Base-by-base conservation (phyloP, 2,888 invertebrate genomes). In the Hirtodrosophila trivittata region DNA sequence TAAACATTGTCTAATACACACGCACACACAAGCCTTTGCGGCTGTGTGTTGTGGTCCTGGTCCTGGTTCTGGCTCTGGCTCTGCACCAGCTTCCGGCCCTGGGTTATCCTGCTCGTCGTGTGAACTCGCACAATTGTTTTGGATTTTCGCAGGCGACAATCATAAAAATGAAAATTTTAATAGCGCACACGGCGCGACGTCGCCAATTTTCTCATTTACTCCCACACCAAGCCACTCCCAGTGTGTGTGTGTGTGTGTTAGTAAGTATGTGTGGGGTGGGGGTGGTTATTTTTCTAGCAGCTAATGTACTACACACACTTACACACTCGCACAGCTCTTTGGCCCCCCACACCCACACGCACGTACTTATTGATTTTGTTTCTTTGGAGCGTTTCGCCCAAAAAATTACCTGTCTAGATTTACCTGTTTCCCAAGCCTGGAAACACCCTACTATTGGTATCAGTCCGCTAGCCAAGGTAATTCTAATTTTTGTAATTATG, bases 141-240 rank as follows among this genome's bases (percentile, higher is more conserved):
- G 67, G 72, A 84, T 77, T 82, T 82, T 83, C 64, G 49, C 81
- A 55, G 54, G 58, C 77, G 70, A 82, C 84, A 77, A 80, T 77
- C 84, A 84, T 86, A 81, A 86, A 86, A 77, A 72, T 70, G 66
- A 86, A 82, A 63, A 73, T 86, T 86, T 84, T 77, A 60, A 77
- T 70, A 80, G 69, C 67, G 35, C 62, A 49, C 64, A 62, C 59
- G 64, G 62, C 59, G 57, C 52, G 35, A 30, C 9, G 46, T 21
- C 8, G 35, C 14, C 57, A 32, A 38, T 52, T 39, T n/a, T 35
- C 54, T 30, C 12, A 7, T 12, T 10, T n/a, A 21, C 2, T 21
- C 5, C 6, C 28, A 8, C 5, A 0, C 10, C 14, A 25, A 25
- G 6, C 16, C 13, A 7, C 45, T 16, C 26, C 26, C 7, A 10